Evolutionary conservation across 2,888 invertebrate genomes (phyloP).

Genomic region (Crossocerus cetratus): DNA sequence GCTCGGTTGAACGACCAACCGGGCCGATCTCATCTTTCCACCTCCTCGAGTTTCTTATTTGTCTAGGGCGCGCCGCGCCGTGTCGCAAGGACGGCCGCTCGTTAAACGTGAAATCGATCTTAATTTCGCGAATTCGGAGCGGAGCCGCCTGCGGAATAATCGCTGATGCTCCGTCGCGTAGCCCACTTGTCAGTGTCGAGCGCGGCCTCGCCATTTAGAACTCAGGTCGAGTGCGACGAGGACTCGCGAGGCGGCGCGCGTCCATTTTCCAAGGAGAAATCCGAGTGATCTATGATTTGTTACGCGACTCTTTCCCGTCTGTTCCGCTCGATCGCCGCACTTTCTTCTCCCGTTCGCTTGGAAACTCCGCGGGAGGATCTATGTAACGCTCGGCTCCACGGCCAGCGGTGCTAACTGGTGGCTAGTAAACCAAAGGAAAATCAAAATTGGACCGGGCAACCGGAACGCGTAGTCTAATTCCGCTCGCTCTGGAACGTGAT

Average conservation of each 20-base stretch:
- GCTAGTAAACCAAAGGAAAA: no score
- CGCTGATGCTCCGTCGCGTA: conserved; percentile 6
- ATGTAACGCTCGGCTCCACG: no score
- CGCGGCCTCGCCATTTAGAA: conserved; percentile 18
- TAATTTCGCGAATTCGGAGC: conserved; percentile 34
- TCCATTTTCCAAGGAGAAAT: not conserved
- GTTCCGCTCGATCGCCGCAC: no score
- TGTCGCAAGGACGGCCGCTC: conserved; percentile 29
- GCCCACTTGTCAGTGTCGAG: conserved; percentile 29
- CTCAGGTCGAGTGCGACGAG: not conserved
- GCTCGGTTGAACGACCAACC: conserved; percentile 51
- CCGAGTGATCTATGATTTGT: conserved; percentile 1
- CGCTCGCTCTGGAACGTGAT: not conserved
- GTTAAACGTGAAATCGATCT: conserved; percentile 46
- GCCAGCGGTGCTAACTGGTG: no score
- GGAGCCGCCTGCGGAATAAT: conserved; percentile 11
- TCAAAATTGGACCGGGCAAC: no score
- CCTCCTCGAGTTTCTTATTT: conserved; percentile 39
- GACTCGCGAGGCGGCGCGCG: not conserved
- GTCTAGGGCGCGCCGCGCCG: conserved; percentile 2
- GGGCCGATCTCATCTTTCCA: conserved; percentile 45
- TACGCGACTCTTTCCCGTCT: no score
- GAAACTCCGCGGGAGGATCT: no score
- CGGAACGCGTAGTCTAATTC: no score
- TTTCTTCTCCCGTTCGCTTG: no score